Evolutionary conservation across 1,140 invertebrate genomes (phyloP).

Genomic region (Leptinotarsa lineolata): DNA sequence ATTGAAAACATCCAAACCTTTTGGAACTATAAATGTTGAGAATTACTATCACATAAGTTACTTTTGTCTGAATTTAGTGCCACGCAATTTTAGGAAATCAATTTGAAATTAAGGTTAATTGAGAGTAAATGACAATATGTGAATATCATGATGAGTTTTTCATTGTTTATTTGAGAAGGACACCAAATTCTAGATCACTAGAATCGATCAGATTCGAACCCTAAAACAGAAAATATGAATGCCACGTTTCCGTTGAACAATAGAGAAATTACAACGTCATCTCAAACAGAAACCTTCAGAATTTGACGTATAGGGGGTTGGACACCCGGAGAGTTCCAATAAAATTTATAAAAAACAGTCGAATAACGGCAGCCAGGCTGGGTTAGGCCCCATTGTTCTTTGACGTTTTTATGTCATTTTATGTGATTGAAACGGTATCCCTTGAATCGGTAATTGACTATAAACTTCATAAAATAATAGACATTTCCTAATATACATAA

Average conservation of each 20-base stretch:
- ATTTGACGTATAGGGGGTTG: slow-evolving; percentile 31
- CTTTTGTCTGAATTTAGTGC: too few relatives aligned
- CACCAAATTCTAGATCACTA: neutral
- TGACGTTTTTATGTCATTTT: slow-evolving; percentile 33
- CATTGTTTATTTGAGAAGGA: too few relatives aligned
- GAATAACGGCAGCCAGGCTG: slow-evolving; percentile 15
- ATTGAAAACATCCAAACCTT: too few relatives aligned
- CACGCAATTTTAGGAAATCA: too few relatives aligned
- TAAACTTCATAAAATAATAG: slow-evolving; percentile 27
- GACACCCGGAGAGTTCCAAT: slow-evolving; percentile 21
- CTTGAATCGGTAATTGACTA: slow-evolving; percentile 27
- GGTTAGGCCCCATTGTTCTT: slow-evolving; percentile 24
- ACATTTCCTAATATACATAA: slow-evolving; percentile 12
- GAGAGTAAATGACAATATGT: too few relatives aligned
- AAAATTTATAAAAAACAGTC: slow-evolving; percentile 26
- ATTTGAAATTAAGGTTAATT: too few relatives aligned
- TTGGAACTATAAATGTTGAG: too few relatives aligned
- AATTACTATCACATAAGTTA: too few relatives aligned
- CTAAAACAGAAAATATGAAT: slow-evolving; percentile 8
- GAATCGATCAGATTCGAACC: neutral
- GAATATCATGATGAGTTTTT: too few relatives aligned
- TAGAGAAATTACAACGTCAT: slow-evolving; percentile 16
- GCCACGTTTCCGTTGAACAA: slow-evolving; percentile 14
- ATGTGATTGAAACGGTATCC: slow-evolving; percentile 28
- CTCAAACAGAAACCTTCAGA: slow-evolving; percentile 17